A percentile compares a stretch with the other conserved stretches of the same genome.
Evolutionary conservation across 2,113 vertebrate species (phyloP).

Genomic region (Silurus asotus): DNA sequence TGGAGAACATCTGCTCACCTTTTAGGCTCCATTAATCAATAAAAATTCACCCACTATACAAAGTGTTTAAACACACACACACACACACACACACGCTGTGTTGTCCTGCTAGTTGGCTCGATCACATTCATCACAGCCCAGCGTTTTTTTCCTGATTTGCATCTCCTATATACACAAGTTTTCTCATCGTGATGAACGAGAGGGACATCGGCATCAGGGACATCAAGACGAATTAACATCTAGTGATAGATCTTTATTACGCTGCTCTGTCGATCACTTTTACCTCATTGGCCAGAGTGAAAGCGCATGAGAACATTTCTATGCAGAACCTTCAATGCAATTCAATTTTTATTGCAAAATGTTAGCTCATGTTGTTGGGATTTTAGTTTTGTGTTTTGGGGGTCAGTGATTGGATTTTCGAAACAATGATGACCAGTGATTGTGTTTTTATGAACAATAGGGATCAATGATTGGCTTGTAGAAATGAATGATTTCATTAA

Average conservation of each 20-base stretch:
- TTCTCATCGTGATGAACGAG: neutral
- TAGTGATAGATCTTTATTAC: neutral
- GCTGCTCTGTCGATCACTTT: neutral
- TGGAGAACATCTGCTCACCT: slow-evolving; percentile 1
- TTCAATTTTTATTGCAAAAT: neutral
- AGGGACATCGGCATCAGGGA: neutral
- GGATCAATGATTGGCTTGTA: neutral
- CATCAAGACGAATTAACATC: neutral
- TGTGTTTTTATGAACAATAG: neutral
- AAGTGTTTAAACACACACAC: too few relatives aligned
- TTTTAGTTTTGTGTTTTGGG: too few relatives aligned
- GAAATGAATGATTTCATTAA: too few relatives aligned
- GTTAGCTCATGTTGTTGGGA: neutral
- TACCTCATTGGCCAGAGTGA: neutral
- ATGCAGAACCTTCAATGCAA: neutral
- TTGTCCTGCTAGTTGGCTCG: neutral
- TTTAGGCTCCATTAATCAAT: neutral
- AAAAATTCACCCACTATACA: neutral
- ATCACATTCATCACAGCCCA: neutral
- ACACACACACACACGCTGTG: neutral
- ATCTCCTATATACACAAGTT: neutral
- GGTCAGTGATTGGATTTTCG: neutral
- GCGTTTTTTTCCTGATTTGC: neutral
- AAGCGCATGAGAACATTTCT: neutral
- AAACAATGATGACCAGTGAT: neutral